Conservation (phyloP, 2,888 invertebrate genomes). For the Caenorhabditis sinica region DNA sequence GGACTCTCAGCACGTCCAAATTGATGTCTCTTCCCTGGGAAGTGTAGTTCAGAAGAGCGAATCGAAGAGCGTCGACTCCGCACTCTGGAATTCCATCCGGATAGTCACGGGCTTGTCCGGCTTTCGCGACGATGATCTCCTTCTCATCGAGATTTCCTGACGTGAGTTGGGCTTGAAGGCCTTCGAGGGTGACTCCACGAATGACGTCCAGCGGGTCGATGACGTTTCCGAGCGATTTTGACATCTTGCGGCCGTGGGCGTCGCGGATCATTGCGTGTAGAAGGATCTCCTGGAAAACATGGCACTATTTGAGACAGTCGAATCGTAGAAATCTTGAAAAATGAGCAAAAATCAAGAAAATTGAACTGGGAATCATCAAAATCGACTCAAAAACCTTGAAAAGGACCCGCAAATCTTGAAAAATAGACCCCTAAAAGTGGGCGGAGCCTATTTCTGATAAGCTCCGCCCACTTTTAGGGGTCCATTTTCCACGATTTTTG, state of each 20-base stretch:
- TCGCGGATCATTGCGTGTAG: slow-evolving; percentile 98
- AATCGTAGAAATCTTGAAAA: too few relatives aligned
- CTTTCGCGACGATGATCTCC: slow-evolving; percentile 89
- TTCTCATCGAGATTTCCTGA: slow-evolving; percentile 92
- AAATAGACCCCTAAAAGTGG: too few relatives aligned
- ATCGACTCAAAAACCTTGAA: too few relatives aligned
- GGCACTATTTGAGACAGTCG: background rate
- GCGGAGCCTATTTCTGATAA: too few relatives aligned
- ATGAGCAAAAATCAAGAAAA: too few relatives aligned
- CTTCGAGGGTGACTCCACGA: slow-evolving; percentile 72
- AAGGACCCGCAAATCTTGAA: too few relatives aligned
- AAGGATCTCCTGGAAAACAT: slow-evolving; percentile 87
- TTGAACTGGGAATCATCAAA: too few relatives aligned
- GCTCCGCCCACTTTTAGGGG: too few relatives aligned
- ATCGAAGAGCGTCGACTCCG: slow-evolving; percentile 92
- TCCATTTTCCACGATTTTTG: too few relatives aligned
- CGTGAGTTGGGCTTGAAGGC: slow-evolving; percentile 87
- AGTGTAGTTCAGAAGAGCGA: slow-evolving; percentile 93
- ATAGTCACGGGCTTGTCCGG: slow-evolving; percentile 84
- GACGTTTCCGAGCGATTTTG: slow-evolving; percentile 97
- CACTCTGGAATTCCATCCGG: slow-evolving; percentile 84
- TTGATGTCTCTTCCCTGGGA: slow-evolving; percentile 95
- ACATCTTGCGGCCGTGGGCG: slow-evolving; percentile 99
- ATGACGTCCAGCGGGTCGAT: slow-evolving; percentile 98
- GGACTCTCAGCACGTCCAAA: slow-evolving; percentile 94